A percentile compares a stretch with the other conserved stretches of the same genome.
phyloP scores from a whole-genome alignment of 1,140 invertebrate genomes.

The Aphis gossypii region DNA sequence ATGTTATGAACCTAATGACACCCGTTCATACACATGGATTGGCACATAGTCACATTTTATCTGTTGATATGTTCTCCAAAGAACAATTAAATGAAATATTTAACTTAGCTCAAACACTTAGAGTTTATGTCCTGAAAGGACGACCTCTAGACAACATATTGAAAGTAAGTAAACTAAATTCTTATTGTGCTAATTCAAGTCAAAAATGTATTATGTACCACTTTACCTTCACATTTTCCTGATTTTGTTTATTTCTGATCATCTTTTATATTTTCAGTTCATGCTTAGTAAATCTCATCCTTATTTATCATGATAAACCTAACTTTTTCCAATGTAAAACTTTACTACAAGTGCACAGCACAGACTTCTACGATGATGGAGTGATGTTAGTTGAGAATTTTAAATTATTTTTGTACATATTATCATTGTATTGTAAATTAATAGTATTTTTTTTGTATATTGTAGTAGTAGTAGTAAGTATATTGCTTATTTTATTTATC shows the following conservation, averaged over 20 bases:
- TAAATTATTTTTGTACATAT: neutral
- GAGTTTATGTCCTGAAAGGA: conserved; percentile 83
- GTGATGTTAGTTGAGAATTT: too few relatives aligned
- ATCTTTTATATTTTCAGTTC: neutral
- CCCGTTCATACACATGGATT: conserved; percentile 67
- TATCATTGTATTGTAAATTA: neutral
- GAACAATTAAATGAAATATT: conserved; percentile 93
- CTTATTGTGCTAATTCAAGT: neutral
- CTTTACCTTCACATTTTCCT: neutral
- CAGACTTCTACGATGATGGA: too few relatives aligned
- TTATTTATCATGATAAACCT: neutral
- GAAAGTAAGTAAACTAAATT: conserved; percentile 67
- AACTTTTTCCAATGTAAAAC: neutral
- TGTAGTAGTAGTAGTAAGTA: neutral
- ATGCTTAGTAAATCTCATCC: neutral
- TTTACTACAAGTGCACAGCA: too few relatives aligned
- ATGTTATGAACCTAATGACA: conserved; percentile 57
- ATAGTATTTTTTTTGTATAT: neutral
- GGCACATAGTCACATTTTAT: conserved; percentile 81
- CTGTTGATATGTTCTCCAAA: conserved; percentile 86
- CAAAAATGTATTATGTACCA: neutral
- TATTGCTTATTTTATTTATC: neutral
- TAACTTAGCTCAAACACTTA: conserved; percentile 87
- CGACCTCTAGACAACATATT: conserved; percentile 84
- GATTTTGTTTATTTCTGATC: neutral